Evolutionary conservation across 2,888 invertebrate genomes (phyloP).

Genomic region (Imbricaverruca yamaguchii): DNA sequence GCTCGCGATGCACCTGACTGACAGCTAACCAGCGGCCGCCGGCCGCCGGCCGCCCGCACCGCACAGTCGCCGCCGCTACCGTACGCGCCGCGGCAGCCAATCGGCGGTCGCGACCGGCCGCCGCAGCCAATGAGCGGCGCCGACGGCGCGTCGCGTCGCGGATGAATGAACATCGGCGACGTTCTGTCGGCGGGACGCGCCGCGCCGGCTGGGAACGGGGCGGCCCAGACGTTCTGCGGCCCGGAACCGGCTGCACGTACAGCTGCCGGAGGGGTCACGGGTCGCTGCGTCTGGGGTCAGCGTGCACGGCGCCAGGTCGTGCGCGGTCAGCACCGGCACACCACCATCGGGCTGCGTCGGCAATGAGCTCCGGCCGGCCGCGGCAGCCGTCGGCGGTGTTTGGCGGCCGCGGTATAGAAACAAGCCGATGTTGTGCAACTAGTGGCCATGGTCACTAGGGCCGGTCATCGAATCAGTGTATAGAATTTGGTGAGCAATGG

Average conservation of each 20-base stretch:
- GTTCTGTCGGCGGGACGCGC: neutral
- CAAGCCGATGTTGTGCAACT: too few relatives aligned
- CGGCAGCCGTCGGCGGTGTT: too few relatives aligned
- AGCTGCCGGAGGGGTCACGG: neutral
- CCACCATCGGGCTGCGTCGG: too few relatives aligned
- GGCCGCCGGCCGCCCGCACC: neutral
- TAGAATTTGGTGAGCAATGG: too few relatives aligned
- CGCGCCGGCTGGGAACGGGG: neutral
- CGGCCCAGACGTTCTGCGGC: neutral
- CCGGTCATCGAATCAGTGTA: too few relatives aligned
- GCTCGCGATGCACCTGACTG: neutral
- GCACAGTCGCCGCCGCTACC: neutral
- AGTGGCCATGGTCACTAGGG: too few relatives aligned
- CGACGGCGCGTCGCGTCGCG: neutral
- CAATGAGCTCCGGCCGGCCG: too few relatives aligned
- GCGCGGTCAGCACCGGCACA: neutral
- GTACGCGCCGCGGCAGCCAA: neutral
- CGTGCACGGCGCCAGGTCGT: neutral
- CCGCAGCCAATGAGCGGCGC: neutral
- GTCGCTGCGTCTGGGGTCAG: neutral
- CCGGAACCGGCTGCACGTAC: neutral
- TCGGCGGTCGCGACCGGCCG: neutral
- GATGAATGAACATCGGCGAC: neutral
- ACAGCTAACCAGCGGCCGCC: neutral
- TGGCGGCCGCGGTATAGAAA: too few relatives aligned